Evolutionary conservation across 2,888 invertebrate genomes (phyloP).

Genomic region (Seladonia tumulorum): DNA sequence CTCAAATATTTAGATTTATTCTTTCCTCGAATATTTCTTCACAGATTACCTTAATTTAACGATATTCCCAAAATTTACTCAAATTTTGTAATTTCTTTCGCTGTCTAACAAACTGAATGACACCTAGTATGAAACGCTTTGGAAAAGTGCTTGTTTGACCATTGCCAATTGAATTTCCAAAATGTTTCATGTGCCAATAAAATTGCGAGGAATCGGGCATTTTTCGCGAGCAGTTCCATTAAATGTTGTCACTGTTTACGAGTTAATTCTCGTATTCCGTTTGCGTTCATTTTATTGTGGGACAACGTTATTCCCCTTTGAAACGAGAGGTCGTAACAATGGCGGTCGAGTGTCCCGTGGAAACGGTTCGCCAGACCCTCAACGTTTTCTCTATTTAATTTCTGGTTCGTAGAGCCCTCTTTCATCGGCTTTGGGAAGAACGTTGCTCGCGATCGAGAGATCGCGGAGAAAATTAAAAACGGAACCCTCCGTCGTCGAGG

Average conservation of each 20-base stretch:
- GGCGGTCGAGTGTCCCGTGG: conserved; percentile 9
- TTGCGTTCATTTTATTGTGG: not conserved
- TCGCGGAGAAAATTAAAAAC: conserved; percentile 54
- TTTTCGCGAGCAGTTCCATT: not conserved
- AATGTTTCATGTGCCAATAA: not conserved
- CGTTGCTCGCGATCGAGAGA: conserved; percentile 23
- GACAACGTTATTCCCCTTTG: conserved; percentile 16
- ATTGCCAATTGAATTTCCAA: not conserved
- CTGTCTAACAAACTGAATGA: too few relatives aligned
- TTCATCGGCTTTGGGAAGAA: conserved; percentile 32
- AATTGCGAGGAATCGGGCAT: not conserved
- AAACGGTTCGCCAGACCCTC: conserved; percentile 22
- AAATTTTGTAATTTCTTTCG: too few relatives aligned
- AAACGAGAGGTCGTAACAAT: conserved; percentile 13
- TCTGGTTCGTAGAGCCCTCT: conserved; percentile 23
- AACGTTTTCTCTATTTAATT: not conserved
- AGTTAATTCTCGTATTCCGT: not conserved
- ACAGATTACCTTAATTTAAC: too few relatives aligned
- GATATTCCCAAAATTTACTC: too few relatives aligned
- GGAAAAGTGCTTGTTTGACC: not conserved
- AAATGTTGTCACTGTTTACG: not conserved
- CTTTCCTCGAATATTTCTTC: too few relatives aligned
- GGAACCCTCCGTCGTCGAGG: conserved; percentile 31
- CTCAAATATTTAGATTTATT: too few relatives aligned
- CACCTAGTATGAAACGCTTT: conserved; percentile 7